Conservation (phyloP, 2,113 vertebrate species). For the Spilogale gracilis region DNA sequence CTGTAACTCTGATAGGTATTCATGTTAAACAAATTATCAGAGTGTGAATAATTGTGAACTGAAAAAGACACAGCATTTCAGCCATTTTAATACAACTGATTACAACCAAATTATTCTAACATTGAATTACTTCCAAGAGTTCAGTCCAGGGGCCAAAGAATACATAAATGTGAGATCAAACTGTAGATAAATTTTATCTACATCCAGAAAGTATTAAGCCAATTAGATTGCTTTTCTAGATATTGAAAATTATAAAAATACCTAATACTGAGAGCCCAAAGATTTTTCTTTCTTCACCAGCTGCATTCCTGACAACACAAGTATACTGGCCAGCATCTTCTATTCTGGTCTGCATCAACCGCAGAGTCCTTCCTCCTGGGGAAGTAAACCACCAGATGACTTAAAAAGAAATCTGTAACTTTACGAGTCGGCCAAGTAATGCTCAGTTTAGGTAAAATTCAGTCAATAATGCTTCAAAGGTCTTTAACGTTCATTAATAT, state of each 20-base stretch:
- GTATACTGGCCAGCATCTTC: constrained; percentile 93
- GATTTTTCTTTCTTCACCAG: constrained; percentile 93
- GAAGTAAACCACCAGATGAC: constrained; percentile 50
- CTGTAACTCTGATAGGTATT: not conserved
- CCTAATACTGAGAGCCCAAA: constrained; percentile 94
- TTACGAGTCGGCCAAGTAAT: not conserved
- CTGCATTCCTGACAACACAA: constrained; percentile 93
- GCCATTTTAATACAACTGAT: not conserved
- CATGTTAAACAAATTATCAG: not conserved
- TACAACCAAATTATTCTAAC: not conserved
- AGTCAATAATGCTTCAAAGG: not conserved
- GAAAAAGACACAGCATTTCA: not conserved
- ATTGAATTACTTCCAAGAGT: constrained; percentile 7
- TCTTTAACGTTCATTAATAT: not conserved
- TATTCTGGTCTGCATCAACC: constrained; percentile 88
- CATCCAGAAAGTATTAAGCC: constrained; percentile 9
- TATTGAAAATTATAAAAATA: constrained; percentile 78
- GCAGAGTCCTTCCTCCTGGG: constrained; percentile 93
- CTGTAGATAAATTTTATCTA: constrained; percentile 42
- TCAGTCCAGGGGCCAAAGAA: not conserved
- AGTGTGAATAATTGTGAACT: not conserved
- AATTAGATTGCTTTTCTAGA: not conserved
- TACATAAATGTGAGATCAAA: not conserved
- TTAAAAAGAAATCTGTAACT: not conserved
- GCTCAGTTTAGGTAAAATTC: not conserved